A percentile compares a stretch with the other conserved stretches of the same genome.
These are phyloP conservation scores for Merodon equestris DNA, from an alignment of 2,888 invertebrate genomes.

Conservation along the genomic window DNA sequence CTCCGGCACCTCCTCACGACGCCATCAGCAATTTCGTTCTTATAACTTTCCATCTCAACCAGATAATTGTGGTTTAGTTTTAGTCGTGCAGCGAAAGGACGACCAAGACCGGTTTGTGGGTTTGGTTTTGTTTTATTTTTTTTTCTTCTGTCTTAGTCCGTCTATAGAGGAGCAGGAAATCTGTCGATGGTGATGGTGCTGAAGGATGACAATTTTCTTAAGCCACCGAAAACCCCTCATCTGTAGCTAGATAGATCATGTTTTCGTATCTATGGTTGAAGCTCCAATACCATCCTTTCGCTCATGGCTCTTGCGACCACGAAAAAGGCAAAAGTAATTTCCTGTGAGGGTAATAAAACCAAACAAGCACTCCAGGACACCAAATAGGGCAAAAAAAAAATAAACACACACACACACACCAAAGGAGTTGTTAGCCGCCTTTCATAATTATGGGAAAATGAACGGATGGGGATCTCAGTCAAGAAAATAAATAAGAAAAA, in stretches of 20 bases:
- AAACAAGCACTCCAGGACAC: constrained; percentile 28
- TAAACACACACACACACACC: constrained; percentile 14
- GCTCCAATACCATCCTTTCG: constrained; percentile 23
- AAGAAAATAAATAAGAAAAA: background rate
- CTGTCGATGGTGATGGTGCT: constrained; percentile 12
- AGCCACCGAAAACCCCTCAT: constrained; percentile 20
- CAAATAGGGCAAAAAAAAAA: background rate
- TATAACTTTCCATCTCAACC: constrained; percentile 23
- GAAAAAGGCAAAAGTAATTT: constrained; percentile 51
- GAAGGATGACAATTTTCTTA: constrained; percentile 42
- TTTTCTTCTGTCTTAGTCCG: no score
- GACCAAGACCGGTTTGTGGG: no score
- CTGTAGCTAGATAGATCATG: background rate
- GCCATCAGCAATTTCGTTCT: no score
- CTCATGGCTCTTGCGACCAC: no score
- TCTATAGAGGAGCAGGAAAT: no score
- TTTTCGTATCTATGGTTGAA: background rate
- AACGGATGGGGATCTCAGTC: constrained; percentile 31
- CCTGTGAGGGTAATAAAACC: constrained; percentile 51
- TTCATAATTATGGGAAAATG: constrained; percentile 42
- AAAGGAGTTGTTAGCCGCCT: constrained; percentile 18
- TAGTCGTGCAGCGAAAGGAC: no score
- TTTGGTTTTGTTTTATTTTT: no score
- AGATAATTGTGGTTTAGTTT: constrained; percentile 42
- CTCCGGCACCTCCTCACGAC: no score